Evolutionary conservation across 2,888 invertebrate genomes (phyloP), one percentile per base, ranked within the genome.

Genomic region (Aquatica leii): DNA sequence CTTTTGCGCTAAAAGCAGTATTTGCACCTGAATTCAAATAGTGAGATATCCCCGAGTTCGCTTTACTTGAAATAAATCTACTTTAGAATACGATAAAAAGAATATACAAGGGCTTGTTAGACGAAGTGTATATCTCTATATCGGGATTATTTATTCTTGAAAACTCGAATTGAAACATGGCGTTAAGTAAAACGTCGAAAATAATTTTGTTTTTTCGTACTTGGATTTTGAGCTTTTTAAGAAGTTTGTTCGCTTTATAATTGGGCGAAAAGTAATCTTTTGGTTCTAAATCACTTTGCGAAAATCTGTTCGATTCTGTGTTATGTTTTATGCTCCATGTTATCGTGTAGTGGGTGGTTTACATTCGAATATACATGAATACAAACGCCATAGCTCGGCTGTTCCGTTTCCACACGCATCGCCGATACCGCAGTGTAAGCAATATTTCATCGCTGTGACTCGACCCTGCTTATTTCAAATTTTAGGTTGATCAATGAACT

Each of bases 401-500:
- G 67, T 66, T 68, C 70, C 70, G 67, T 70, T 73, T 72, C 72
- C 71, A 73, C 74, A 74, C 72, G 73, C 73, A 70, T 70, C 69
- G 71, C 63, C 71, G 69, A 72, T 73, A 69, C 73, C 73, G 73
- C 73, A 71, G 71, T 70, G 71, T 69, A 68, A 66, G 73, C 73
- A 71, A 75, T 75, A 74, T 74, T 75, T 75, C 72, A 74, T 74
- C 71, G 72, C 68, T 69, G 67, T 71, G 73, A 75, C 71, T 71
- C 71, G 70, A 71, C 69, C 70, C 65, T 67, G 68, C 75, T 73
- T 75, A 76, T 73, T 74, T 70, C 73, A 74, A 76, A 76, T 76
- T 77, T 76, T 72, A 71, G 73, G 75, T 74, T 76, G 76, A 78
- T 77, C 77, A 75, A 77, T 77, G 76, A 77, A 74, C 76, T 76